Conservation (phyloP, 2,113 vertebrate species). For the Petrocephalus zakoni region DNA sequence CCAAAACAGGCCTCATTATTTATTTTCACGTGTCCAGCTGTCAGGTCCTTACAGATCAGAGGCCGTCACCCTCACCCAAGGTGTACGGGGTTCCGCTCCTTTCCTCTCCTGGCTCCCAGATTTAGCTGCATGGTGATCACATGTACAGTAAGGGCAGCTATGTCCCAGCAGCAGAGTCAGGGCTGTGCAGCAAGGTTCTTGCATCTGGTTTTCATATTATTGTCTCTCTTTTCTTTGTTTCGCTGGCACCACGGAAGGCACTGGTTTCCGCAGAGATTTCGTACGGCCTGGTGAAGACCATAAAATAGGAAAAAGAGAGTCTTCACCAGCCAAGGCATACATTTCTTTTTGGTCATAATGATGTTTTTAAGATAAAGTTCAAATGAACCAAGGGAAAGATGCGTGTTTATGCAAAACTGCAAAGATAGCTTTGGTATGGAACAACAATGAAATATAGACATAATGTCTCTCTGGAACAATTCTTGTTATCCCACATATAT, state of each 20-base stretch:
- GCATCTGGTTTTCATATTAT: conserved; percentile 19
- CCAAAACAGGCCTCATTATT: not conserved
- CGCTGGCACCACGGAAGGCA: not conserved
- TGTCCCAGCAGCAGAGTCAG: not conserved
- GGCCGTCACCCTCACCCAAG: not conserved
- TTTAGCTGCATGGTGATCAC: not conserved
- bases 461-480: conserved; percentile 32
- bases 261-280: not conserved
- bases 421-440: not conserved
- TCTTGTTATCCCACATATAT: conserved; percentile 36
- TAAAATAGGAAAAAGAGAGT: conserved; percentile 9
- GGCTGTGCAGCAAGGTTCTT: not conserved
- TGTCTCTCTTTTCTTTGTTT: not conserved
- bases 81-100: not conserved
- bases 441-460: conserved; percentile 28
- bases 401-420: conserved; percentile 27
- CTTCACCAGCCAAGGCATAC: not conserved
- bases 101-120: not conserved
- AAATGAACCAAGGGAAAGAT: not conserved
- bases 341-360: not conserved
- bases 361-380: not conserved
- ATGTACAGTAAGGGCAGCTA: not conserved
- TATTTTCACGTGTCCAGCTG: not conserved
- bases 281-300: not conserved
- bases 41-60: not conserved